Percentiles rank a stretch among this genome's conserved stretches.
These are phyloP conservation scores for Omphaloscelis lunosa DNA, from an alignment of 2,888 invertebrate genomes.

Conservation along the genomic window DNA sequence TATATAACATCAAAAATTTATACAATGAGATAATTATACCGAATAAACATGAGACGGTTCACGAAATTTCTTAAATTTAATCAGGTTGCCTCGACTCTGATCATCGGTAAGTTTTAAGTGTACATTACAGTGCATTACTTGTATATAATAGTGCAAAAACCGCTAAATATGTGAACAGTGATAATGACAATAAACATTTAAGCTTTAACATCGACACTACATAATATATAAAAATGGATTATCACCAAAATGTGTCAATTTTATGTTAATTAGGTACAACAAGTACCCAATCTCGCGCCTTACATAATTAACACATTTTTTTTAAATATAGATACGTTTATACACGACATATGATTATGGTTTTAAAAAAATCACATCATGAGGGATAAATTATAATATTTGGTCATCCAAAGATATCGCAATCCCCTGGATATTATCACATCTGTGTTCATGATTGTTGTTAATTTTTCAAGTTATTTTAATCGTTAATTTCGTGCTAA, in stretches of 20 bases:
- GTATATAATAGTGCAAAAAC: slow-evolving; percentile 61
- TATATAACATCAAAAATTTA: slow-evolving; percentile 70
- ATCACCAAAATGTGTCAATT: slow-evolving; percentile 77
- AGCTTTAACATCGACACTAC: slow-evolving; percentile 60
- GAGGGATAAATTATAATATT: slow-evolving; percentile 35
- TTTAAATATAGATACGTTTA: neutral
- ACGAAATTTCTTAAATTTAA: slow-evolving; percentile 73
- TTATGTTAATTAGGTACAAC: slow-evolving; percentile 81
- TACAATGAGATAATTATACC: slow-evolving; percentile 53
- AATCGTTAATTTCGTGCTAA: slow-evolving; percentile 1
- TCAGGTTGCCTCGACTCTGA: slow-evolving; percentile 87
- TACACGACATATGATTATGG: slow-evolving; percentile 13
- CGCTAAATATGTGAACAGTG: slow-evolving; percentile 57
- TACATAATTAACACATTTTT: slow-evolving; percentile 79
- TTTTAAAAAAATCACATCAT: slow-evolving; percentile 7
- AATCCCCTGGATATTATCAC: slow-evolving; percentile 40
- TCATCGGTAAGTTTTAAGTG: slow-evolving; percentile 44
- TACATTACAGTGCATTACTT: slow-evolving; percentile 57
- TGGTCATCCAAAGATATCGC: slow-evolving; percentile 48
- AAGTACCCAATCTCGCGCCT: slow-evolving; percentile 86
- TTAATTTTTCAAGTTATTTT: neutral
- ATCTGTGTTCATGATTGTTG: slow-evolving; percentile 28
- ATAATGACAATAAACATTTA: slow-evolving; percentile 57
- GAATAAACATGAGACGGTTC: slow-evolving; percentile 66
- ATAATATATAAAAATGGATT: slow-evolving; percentile 43